phyloP scores from a whole-genome alignment of 1,140 invertebrate genomes.

The Trichomalopsis sarcophagae region DNA sequence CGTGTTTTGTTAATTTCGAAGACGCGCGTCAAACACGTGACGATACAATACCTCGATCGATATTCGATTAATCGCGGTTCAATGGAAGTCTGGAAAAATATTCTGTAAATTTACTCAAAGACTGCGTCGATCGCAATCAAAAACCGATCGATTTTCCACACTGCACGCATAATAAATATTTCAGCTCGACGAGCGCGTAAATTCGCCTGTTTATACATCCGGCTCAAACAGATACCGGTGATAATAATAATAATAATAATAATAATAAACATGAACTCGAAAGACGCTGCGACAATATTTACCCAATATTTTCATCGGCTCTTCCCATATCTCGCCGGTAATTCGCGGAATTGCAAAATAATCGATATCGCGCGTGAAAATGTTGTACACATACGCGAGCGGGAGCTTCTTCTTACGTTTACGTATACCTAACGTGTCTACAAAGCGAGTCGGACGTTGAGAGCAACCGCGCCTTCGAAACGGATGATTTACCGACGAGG shows the following conservation, averaged over 20 bases:
- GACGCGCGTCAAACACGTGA: no score
- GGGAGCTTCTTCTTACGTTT: neutral
- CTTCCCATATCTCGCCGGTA: no score
- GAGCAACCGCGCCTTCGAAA: conserved; percentile 44
- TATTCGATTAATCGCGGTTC: no score
- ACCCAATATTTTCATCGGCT: neutral
- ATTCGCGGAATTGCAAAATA: conserved; percentile 15
- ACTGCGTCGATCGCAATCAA: neutral
- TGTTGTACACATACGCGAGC: conserved; percentile 13
- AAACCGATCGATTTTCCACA: neutral
- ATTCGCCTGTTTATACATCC: neutral
- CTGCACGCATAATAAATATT: neutral
- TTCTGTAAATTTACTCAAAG: neutral
- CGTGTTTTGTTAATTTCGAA: no score
- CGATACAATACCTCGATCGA: no score
- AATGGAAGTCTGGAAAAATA: no score
- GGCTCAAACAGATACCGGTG: neutral
- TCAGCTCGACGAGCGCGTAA: neutral
- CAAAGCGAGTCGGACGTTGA: neutral
- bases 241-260: neutral
- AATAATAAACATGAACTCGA: neutral
- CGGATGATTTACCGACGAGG: conserved; percentile 60
- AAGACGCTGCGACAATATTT: conserved; percentile 6
- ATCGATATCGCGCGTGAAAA: conserved; percentile 13
- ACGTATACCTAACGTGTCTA: no score